Evolutionary conservation across 2,797 vertebrate genomes (phyloP).

Genomic region (Tarsius wallacei): DNA sequence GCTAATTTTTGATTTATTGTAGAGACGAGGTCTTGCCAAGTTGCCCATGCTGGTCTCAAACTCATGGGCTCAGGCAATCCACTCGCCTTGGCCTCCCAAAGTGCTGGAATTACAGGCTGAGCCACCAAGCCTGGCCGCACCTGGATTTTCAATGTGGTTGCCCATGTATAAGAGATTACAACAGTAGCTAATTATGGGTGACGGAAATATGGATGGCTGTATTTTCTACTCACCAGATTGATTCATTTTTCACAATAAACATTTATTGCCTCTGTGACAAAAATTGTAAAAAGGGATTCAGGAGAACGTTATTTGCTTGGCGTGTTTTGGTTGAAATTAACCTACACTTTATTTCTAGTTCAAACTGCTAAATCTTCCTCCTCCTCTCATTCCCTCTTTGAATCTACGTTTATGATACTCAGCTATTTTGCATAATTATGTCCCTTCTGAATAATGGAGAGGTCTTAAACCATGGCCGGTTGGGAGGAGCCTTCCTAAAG

Average conservation of each 20-base stretch:
- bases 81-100: too few relatives aligned
- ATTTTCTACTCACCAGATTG: conserved; percentile 18
- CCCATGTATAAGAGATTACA: not conserved
- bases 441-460: not conserved
- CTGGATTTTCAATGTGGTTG: conserved; percentile 10
- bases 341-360: conserved; percentile 49
- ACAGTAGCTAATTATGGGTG: not conserved
- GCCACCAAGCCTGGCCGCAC: not conserved
- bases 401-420: not conserved
- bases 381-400: conserved; percentile 1
- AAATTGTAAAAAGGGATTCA: not conserved
- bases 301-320: not conserved
- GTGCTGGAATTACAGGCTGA: too few relatives aligned
- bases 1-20: too few relatives aligned
- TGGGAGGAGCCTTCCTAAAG: not conserved
- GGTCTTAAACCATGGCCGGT: not conserved
- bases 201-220: not conserved
- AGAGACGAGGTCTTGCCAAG: too few relatives aligned
- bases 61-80: too few relatives aligned
- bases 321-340: not conserved
- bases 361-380: not conserved
- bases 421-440: not conserved
- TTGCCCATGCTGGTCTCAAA: too few relatives aligned
- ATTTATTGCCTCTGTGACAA: not conserved
- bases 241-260: not conserved